A percentile compares a stretch with the other conserved stretches of the same genome.
These are phyloP conservation scores for Pristionchus pacificus DNA, from an alignment of 1,140 invertebrate species.

Conservation along the genomic window DNA sequence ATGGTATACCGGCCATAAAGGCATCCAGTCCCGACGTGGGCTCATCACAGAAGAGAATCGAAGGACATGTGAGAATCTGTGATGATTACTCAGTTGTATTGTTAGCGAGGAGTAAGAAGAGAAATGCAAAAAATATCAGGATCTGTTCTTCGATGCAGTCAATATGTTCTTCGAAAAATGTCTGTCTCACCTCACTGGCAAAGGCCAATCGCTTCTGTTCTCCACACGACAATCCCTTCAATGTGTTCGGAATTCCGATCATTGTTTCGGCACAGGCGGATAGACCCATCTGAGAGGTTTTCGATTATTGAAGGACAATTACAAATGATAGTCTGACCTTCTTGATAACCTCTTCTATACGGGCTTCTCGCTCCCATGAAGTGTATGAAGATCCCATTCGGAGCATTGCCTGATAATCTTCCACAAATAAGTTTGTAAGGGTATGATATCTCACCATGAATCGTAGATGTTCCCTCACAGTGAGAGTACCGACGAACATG, in stretches of 20 bases:
- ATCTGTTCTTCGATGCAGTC: neutral
- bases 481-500: slow-evolving; percentile 86
- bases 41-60: slow-evolving; percentile 92
- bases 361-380: slow-evolving; percentile 72
- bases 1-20: slow-evolving; percentile 78
- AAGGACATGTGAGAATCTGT: slow-evolving; percentile 84
- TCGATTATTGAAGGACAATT: too few relatives aligned
- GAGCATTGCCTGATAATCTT: slow-evolving; percentile 71
- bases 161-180: slow-evolving; percentile 61
- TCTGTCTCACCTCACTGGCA: slow-evolving; percentile 81
- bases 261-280: slow-evolving; percentile 67
- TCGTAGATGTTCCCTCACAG: slow-evolving; percentile 79
- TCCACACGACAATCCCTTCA: slow-evolving; percentile 89
- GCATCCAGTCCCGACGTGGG: slow-evolving; percentile 89
- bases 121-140: slow-evolving; percentile 5
- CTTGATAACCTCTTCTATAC: slow-evolving; percentile 83
- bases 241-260: slow-evolving; percentile 76
- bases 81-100: slow-evolving; percentile 56
- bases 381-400: slow-evolving; percentile 81
- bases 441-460: slow-evolving; percentile 80
- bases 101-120: neutral
- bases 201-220: slow-evolving; percentile 92
- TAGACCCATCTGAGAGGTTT: slow-evolving; percentile 68
- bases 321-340: slow-evolving; percentile 64
- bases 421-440: neutral